A percentile compares a stretch with the other conserved stretches of the same genome.
Evolutionary conservation across 2,888 invertebrate species (phyloP).

Genomic region (Vesta saturnalis): DNA sequence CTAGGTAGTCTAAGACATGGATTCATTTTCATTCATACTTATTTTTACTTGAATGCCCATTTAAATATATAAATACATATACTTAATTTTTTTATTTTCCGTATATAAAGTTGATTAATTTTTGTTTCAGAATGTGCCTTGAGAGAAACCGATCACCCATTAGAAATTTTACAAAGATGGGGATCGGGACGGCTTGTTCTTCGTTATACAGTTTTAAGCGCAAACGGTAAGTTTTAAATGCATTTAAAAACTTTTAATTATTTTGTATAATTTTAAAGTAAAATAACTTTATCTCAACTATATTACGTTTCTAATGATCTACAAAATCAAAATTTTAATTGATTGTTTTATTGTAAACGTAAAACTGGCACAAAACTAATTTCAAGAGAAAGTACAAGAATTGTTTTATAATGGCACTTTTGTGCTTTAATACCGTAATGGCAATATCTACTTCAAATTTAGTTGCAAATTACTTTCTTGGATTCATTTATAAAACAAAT

Average conservation of each 20-base stretch:
- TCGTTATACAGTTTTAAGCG: slow-evolving; percentile 64
- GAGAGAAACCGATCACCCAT: slow-evolving; percentile 68
- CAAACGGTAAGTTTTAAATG: slow-evolving; percentile 54
- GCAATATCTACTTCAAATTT: not conserved
- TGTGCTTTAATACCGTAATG: not conserved
- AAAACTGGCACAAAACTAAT: not conserved
- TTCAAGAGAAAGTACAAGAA: not conserved
- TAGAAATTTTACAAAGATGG: slow-evolving; percentile 71
- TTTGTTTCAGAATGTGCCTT: slow-evolving; percentile 70
- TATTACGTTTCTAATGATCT: too few species aligned
- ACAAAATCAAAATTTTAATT: slow-evolving; percentile 1
- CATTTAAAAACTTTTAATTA: too few species aligned
- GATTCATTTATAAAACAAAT: not conserved
- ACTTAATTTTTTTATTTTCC: too few species aligned
- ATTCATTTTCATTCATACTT: too few species aligned
- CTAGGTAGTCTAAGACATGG: too few species aligned
- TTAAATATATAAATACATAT: too few species aligned
- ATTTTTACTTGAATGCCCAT: too few species aligned
- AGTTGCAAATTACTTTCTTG: not conserved
- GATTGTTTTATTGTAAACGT: not conserved
- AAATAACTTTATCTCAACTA: too few species aligned
- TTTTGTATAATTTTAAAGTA: too few species aligned
- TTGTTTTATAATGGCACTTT: not conserved
- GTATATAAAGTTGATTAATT: too few species aligned
- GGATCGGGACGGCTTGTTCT: slow-evolving; percentile 69